Conservation (phyloP, 1,140 invertebrate species). For the Hydropsyche tenuis region DNA sequence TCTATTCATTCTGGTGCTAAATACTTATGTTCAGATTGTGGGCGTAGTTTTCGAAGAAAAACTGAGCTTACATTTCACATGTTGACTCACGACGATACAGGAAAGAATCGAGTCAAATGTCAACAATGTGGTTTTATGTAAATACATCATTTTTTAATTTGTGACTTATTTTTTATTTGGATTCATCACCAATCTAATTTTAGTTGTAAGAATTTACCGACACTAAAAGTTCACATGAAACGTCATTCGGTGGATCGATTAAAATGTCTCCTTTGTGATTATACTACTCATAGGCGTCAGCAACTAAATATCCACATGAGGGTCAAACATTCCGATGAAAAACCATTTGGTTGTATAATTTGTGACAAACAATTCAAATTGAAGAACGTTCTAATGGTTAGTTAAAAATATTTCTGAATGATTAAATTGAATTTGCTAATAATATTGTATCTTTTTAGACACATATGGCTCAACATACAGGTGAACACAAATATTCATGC, state of each 20-base stretch:
- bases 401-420: too few relatives aligned
- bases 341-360: constrained; percentile 43
- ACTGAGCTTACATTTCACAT: constrained; percentile 42
- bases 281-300: constrained; percentile 33
- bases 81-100: constrained; percentile 43
- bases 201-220: constrained; percentile 43
- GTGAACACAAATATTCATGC: constrained; percentile 32
- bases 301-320: constrained; percentile 39
- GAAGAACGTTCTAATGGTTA: constrained; percentile 40
- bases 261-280: constrained; percentile 36
- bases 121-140: constrained; percentile 45
- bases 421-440: too few relatives aligned
- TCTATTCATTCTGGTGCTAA: constrained; percentile 31
- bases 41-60: constrained; percentile 41
- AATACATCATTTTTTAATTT: neutral
- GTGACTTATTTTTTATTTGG: neutral
- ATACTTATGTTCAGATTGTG: constrained; percentile 46
- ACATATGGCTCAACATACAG: constrained; percentile 36
- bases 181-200: neutral
- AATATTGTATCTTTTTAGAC: constrained; percentile 23
- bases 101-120: constrained; percentile 46
- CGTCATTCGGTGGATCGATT: constrained; percentile 37
- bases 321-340: constrained; percentile 44
- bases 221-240: constrained; percentile 41
- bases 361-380: constrained; percentile 47